phyloP scores from a whole-genome alignment of 64 coral and sea anemone species.

The Dendronephthya gigantea region DNA sequence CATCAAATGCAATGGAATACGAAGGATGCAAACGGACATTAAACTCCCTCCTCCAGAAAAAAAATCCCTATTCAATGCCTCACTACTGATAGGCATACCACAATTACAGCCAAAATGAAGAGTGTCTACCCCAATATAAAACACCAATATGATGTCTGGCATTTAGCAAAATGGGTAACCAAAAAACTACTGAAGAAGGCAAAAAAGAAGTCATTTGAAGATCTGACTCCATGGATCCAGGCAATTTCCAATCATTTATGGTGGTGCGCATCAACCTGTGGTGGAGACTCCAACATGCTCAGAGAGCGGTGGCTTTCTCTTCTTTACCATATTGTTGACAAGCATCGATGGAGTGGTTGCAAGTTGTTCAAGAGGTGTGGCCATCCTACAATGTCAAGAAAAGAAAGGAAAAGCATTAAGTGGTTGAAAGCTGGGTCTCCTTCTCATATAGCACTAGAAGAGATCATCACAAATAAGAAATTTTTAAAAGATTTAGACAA shows the following conservation, averaged over 20 bases:
- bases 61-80: neutral
- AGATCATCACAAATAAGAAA: neutral
- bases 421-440: constrained; percentile 1
- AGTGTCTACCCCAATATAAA: neutral
- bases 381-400: neutral
- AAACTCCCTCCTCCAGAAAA: too few species aligned
- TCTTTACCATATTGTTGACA: neutral
- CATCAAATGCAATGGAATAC: too few species aligned
- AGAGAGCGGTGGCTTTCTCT: neutral
- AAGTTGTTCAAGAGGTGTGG: neutral
- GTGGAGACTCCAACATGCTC: neutral
- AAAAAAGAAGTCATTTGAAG: neutral
- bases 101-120: neutral
- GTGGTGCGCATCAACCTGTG: neutral
- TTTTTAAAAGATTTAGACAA: neutral
- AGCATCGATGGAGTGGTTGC: neutral
- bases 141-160: constrained; percentile 6
- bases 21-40: too few species aligned
- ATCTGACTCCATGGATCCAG: neutral
- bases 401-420: neutral
- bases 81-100: neutral
- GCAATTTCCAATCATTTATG: neutral
- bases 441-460: neutral
- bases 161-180: neutral
- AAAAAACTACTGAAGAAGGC: neutral